Evolutionary conservation across 2,888 invertebrate genomes (phyloP).

Genomic region (Hirtodrosophila alboralis): DNA sequence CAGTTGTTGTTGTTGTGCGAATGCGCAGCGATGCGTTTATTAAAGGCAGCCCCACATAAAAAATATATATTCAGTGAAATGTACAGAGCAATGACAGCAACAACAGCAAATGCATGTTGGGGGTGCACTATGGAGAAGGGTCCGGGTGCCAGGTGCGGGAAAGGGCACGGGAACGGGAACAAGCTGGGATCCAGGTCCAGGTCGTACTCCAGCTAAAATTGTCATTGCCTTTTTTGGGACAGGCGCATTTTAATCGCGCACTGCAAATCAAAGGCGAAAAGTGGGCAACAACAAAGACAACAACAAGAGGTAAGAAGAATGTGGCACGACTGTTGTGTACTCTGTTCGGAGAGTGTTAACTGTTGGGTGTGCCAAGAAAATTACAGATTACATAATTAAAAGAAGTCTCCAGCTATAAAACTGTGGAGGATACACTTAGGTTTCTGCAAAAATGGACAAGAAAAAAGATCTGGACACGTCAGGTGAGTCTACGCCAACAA

Average conservation of each 20-base stretch:
- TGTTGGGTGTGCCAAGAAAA: no score
- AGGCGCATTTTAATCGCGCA: constrained; percentile 58
- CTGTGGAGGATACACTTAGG: no score
- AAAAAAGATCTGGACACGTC: no score
- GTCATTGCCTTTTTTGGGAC: constrained; percentile 69
- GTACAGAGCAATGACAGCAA: constrained; percentile 21
- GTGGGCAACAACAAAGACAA: constrained; percentile 37
- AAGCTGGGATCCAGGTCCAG: constrained; percentile 5
- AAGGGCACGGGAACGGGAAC: constrained; percentile 16
- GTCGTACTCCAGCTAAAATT: constrained; percentile 50
- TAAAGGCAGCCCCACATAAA: constrained; percentile 41
- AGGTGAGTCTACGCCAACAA: no score
- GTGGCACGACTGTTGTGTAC: no score
- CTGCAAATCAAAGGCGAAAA: constrained; percentile 63
- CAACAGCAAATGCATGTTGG: constrained; percentile 37
- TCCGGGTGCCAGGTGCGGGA: not conserved
- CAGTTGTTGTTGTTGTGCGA: no score
- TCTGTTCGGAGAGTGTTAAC: no score
- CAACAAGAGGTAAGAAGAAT: no score
- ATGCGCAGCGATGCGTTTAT: constrained; percentile 76
- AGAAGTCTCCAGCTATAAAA: no score
- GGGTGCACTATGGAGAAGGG: constrained; percentile 53
- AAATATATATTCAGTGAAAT: not conserved
- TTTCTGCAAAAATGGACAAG: no score
- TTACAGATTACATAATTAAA: no score